Base-by-base conservation (phyloP, 2,113 vertebrate species). In the Conger conger region DNA sequence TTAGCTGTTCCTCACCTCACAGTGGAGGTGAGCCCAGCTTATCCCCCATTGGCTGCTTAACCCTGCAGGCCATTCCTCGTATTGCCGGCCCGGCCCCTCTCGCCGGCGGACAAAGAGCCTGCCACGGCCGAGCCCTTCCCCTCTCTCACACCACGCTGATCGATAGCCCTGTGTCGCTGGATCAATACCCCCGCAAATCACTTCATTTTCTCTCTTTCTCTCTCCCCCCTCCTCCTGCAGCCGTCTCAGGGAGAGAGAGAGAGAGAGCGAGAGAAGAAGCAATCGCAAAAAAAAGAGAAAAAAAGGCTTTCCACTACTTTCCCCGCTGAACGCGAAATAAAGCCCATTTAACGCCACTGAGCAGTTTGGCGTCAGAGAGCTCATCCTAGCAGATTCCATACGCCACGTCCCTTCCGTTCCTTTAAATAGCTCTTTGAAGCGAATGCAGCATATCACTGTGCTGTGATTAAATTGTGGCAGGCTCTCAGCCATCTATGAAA, bases 151-250 rank as follows among this genome's bases (percentile, higher is more conserved):
- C 68, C 76, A 82, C 86, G 83, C 87, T 92, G 91, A 93, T 95
- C 93, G 91, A 95, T 95, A 94, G n/a, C 87, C 82, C 54, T 15
- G 87, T 16, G 45, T 89, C 9, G n/a, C 15, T 57, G 7, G 83
- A 94, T 94, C 93, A 60, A 94, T 94, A 89, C 15, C 50, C 87
- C 90, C 91, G 87, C 91, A 94, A 92, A 94, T 93, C 92, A 94
- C 92, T 93, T 92, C 88, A 92, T 94, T 95, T 94, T 91, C 86
- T 90, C 88, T 90, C 83, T 87, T 89, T 89, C 76, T 88, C 79
- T 82, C 18, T 42, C 40, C 9, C 40, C 15, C 54, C 76, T 84
- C 11, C 84, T 82, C 76, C 81, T 54, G 60, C 30, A 83, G 79
- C 83, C 86, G 81, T 86, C 79, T 13, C 33, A 6, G 20, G 42